A percentile compares a stretch with the other conserved stretches of the same genome.
Evolutionary conservation across 2,113 vertebrate species (phyloP).

Genomic region (Mirounga angustirostris): DNA sequence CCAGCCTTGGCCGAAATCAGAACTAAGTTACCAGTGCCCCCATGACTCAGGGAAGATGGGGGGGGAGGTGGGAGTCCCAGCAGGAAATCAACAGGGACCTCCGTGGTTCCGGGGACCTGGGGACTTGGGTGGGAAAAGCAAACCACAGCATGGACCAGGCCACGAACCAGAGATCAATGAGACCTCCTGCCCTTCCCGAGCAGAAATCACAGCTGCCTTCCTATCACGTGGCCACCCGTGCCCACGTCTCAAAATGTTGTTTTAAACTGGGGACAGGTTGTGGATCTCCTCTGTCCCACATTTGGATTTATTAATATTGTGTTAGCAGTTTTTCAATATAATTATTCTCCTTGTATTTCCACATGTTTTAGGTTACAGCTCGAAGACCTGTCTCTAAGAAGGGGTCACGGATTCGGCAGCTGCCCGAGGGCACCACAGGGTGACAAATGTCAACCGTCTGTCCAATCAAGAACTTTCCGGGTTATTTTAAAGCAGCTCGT

Average conservation of each 20-base stretch:
- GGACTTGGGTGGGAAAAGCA: neutral
- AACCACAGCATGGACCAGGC: neutral
- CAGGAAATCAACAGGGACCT: neutral
- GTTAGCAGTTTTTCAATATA: too few relatives aligned
- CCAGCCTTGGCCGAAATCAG: neutral
- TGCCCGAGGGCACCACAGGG: neutral
- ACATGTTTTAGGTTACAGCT: neutral
- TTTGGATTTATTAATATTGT: too few relatives aligned
- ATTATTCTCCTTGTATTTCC: too few relatives aligned
- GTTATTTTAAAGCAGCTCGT: neutral
- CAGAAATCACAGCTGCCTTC: neutral
- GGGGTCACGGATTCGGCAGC: neutral
- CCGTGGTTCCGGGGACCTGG: neutral
- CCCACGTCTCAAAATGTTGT: neutral
- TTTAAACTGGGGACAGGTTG: neutral
- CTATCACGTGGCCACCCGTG: rapidly evolving
- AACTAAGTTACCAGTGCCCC: neutral
- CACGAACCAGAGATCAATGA: neutral
- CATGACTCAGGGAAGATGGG: rapidly evolving
- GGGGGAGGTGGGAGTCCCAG: neutral
- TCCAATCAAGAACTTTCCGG: neutral
- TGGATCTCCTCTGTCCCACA: neutral
- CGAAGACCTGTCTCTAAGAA: neutral
- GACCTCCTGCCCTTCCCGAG: neutral
- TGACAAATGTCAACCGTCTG: neutral